A percentile compares a stretch with the other conserved stretches of the same genome.
phyloP scores from a whole-genome alignment of 1,140 invertebrate species.

The Orussus abietinus region DNA sequence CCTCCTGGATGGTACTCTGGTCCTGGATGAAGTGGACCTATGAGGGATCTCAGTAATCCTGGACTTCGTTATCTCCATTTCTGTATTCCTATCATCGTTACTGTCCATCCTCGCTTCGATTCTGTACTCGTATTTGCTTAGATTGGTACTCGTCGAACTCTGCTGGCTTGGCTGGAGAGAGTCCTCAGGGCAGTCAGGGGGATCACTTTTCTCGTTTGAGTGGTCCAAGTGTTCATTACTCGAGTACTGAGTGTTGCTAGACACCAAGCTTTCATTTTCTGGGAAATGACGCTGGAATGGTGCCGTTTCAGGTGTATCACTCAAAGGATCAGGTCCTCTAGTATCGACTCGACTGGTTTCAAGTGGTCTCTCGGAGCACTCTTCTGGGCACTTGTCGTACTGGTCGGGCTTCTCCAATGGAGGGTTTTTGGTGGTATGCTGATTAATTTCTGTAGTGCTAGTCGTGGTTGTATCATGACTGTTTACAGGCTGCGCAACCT shows the following conservation, averaged over 20 bases:
- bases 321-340: neutral
- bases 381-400: neutral
- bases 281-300: no score
- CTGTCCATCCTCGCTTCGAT: neutral
- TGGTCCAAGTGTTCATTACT: no score
- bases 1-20: neutral
- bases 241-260: no score
- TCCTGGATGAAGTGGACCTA: no score
- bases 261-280: no score
- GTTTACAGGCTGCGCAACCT: constrained; percentile 5
- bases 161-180: no score
- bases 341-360: neutral
- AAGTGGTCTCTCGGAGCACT: neutral
- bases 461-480: neutral
- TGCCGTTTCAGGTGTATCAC: constrained; percentile 1
- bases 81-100: constrained; percentile 1
- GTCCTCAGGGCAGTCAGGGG: no score
- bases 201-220: no score
- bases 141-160: no score
- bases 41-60: no score
- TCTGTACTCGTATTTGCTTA: no score
- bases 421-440: neutral
- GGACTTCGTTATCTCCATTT: constrained; percentile 12
- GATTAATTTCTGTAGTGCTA: no score
- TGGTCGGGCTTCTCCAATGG: neutral